A percentile compares a stretch with the other conserved stretches of the same genome.
These are phyloP conservation scores for Bruchidius siliquastri DNA, from an alignment of 2,888 invertebrate species.

Conservation along the genomic window DNA sequence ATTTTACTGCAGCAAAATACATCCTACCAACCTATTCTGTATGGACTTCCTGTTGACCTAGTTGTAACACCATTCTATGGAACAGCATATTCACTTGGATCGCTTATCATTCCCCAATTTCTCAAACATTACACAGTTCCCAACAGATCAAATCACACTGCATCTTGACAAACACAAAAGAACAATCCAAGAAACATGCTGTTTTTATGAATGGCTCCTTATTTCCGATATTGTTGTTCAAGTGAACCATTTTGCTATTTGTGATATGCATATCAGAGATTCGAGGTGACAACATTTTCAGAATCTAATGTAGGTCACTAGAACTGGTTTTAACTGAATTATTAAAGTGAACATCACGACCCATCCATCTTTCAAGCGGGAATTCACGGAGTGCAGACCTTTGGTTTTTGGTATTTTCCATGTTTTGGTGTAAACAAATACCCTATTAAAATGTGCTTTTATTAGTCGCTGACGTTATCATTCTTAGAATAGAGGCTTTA, in stretches of 20 bases:
- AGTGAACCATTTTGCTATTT: not conserved
- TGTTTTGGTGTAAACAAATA: too few relatives aligned
- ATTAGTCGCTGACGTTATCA: too few relatives aligned
- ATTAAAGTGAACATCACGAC: not conserved
- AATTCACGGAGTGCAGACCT: too few relatives aligned
- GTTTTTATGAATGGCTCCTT: not conserved
- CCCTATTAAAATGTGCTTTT: too few relatives aligned
- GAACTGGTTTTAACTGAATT: not conserved
- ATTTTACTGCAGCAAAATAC: not conserved
- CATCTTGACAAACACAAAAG: not conserved
- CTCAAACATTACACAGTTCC: not conserved
- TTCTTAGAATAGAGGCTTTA: too few relatives aligned
- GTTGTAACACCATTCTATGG: not conserved
- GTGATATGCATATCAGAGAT: not conserved
- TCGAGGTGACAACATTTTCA: not conserved
- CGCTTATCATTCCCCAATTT: not conserved
- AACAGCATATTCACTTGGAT: not conserved
- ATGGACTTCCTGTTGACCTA: not conserved
- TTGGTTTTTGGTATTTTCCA: too few relatives aligned
- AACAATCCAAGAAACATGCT: not conserved
- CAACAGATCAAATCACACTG: not conserved
- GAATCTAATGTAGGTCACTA: not conserved
- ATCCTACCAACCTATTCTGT: not conserved
- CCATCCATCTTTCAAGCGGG: not conserved
- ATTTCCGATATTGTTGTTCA: not conserved